These are phyloP conservation scores for Heliconius sara DNA, from an alignment of 2,888 invertebrate genomes.

Conservation along the genomic window DNA sequence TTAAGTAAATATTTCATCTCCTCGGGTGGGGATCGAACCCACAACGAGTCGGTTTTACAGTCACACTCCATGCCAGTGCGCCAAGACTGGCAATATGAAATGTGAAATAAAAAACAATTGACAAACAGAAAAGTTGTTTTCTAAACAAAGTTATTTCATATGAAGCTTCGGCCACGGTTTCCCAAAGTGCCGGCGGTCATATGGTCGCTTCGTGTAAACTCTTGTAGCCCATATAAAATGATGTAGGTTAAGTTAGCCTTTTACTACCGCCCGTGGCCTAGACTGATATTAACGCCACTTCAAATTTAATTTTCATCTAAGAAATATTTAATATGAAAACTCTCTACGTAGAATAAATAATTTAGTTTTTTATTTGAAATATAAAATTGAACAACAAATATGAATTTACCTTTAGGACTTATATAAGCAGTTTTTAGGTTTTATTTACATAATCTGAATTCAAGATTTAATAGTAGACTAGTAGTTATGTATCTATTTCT, in stretches of 20 bases:
- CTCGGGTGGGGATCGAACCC: too few species aligned
- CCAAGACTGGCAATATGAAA: background rate
- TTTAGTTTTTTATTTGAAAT: background rate
- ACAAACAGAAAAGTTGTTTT: background rate
- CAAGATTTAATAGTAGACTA: background rate
- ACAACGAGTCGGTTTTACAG: too few species aligned
- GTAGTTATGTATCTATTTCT: background rate
- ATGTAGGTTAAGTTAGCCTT: slow-evolving; percentile 43
- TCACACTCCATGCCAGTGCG: too few species aligned
- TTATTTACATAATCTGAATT: background rate
- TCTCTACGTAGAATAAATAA: background rate
- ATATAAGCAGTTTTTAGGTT: background rate
- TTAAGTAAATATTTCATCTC: too few species aligned
- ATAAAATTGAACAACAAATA: too few species aligned
- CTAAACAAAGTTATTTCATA: background rate
- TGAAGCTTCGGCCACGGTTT: slow-evolving; percentile 8
- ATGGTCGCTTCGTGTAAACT: slow-evolving; percentile 35
- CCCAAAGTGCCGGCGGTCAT: slow-evolving; percentile 32
- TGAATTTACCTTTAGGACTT: background rate
- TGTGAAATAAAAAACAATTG: background rate
- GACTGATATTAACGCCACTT: slow-evolving; percentile 11
- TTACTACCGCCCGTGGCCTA: slow-evolving; percentile 38
- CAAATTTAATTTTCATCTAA: slow-evolving; percentile 2
- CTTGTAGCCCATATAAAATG: slow-evolving; percentile 32
- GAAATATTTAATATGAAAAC: background rate